These are phyloP conservation scores for Abscondita cerata DNA, from an alignment of 2,888 invertebrate species.

Conservation along the genomic window DNA sequence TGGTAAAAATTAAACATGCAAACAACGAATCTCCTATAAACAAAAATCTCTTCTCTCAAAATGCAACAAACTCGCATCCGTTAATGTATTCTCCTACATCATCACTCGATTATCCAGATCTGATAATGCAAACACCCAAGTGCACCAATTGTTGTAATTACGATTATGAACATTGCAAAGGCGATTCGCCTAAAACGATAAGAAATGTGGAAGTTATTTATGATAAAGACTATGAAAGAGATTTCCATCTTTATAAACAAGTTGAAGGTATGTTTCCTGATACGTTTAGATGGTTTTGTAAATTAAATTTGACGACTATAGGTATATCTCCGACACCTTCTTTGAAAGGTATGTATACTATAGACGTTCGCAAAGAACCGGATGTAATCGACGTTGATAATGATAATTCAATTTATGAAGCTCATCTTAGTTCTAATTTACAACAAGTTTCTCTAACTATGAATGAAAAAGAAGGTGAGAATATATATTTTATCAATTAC, in stretches of 20 bases:
- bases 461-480: conserved; percentile 59
- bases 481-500: too few relatives aligned
- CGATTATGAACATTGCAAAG: conserved; percentile 13
- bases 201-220: conserved; percentile 39
- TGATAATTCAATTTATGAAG: conserved; percentile 61
- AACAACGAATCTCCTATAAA: conserved; percentile 37
- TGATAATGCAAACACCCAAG: conserved; percentile 55
- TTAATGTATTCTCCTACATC: conserved; percentile 55
- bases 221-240: conserved; percentile 39
- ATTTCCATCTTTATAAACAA: conserved; percentile 37
- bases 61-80: conserved; percentile 58
- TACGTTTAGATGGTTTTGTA: too few relatives aligned
- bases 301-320: too few relatives aligned
- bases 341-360: conserved; percentile 37
- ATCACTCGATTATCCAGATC: conserved; percentile 55
- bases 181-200: conserved; percentile 18
- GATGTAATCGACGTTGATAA: conserved; percentile 60
- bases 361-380: conserved; percentile 63
- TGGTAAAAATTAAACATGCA: conserved; percentile 39
- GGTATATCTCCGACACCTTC: conserved; percentile 67
- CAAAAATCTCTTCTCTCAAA: conserved; percentile 40
- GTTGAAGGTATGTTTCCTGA: too few relatives aligned
- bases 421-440: conserved; percentile 60
- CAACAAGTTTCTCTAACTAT: conserved; percentile 60
- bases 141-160: conserved; percentile 37